These are phyloP conservation scores for Littorina saxatilis DNA, from an alignment of 1,140 invertebrate genomes.

Conservation along the genomic window DNA sequence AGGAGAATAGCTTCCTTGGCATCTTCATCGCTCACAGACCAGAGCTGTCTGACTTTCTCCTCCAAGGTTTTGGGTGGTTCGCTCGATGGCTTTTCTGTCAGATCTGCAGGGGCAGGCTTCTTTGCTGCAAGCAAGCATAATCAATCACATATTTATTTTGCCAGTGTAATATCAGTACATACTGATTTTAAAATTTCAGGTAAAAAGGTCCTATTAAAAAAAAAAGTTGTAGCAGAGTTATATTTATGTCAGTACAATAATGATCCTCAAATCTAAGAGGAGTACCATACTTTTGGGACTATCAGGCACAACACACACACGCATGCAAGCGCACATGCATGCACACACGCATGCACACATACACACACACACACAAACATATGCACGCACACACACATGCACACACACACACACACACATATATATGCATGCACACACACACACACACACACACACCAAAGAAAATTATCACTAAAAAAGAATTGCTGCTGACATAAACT, in stretches of 20 bases:
- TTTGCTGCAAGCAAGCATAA: background rate
- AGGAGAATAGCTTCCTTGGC: background rate
- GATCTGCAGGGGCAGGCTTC: no score
- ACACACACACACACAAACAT: slow-evolving; percentile 1
- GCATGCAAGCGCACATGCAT: background rate
- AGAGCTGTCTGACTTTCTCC: background rate
- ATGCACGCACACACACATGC: slow-evolving; percentile 7
- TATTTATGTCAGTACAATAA: no score
- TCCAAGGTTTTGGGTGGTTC: background rate
- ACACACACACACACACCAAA: background rate
- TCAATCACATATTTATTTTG: background rate
- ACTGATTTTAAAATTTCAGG: background rate
- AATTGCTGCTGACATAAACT: no score
- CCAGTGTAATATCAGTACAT: background rate
- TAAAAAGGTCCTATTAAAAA: no score
- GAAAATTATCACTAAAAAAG: no score
- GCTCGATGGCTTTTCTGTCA: no score
- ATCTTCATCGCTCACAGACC: background rate
- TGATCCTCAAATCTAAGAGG: no score
- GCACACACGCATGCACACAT: background rate
- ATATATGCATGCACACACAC: slow-evolving; percentile 93
- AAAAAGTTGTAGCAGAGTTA: no score
- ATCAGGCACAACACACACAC: background rate
- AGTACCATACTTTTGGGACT: no score
- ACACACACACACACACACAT: slow-evolving; percentile 86